These are phyloP conservation scores for Ostrea denselamellosa DNA, from an alignment of 1,140 invertebrate species.

Conservation along the genomic window DNA sequence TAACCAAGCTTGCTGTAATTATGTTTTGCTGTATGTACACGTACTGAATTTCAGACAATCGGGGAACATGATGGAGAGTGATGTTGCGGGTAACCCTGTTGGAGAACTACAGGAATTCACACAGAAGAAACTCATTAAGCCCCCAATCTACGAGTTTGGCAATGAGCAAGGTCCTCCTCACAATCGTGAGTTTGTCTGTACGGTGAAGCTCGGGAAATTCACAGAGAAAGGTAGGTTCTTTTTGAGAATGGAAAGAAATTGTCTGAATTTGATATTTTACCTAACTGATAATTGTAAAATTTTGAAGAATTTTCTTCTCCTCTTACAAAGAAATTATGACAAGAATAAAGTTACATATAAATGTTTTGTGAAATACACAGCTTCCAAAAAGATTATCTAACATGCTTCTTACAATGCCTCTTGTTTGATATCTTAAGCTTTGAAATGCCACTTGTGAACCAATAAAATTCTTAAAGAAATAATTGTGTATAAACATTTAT, in stretches of 20 bases:
- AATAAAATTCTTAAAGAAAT: too few relatives aligned
- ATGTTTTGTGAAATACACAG: too few relatives aligned
- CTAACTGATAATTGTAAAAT: background rate
- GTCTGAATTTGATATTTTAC: background rate
- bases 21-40: background rate
- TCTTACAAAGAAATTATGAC: too few relatives aligned
- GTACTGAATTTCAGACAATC: background rate
- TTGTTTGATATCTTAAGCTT: too few relatives aligned
- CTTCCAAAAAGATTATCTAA: too few relatives aligned
- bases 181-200: constrained; percentile 94
- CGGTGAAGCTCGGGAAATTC: constrained; percentile 82
- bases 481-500: too few relatives aligned
- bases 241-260: background rate
- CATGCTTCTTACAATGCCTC: too few relatives aligned
- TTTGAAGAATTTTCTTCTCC: too few relatives aligned
- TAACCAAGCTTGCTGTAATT: background rate
- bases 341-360: too few relatives aligned
- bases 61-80: constrained; percentile 60
- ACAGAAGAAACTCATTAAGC: constrained; percentile 95
- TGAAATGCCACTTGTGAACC: too few relatives aligned
- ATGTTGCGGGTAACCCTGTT: constrained; percentile 88
- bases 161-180: constrained; percentile 93
- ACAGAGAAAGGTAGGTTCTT: constrained; percentile 83
- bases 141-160: constrained; percentile 92
- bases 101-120: constrained; percentile 97